Percentiles rank a stretch among this genome's conserved stretches.
Evolutionary conservation across 1,140 invertebrate species (phyloP).

Genomic region (Drosophila triauraria): DNA sequence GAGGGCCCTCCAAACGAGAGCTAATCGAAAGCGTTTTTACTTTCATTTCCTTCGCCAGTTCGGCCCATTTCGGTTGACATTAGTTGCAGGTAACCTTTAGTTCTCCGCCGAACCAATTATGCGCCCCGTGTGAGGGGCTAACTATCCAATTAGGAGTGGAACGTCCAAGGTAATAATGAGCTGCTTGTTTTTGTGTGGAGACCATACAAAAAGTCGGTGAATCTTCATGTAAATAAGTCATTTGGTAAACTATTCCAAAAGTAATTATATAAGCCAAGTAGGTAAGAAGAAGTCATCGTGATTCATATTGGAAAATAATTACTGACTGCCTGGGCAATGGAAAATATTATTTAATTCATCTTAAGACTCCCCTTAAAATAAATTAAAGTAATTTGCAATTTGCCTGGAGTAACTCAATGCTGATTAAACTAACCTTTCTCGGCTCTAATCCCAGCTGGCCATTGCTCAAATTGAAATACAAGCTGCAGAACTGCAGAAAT

Average conservation of each 20-base stretch:
- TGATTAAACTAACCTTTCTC: constrained; percentile 8
- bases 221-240: constrained; percentile 17
- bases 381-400: neutral
- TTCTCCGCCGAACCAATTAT: constrained; percentile 39
- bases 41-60: constrained; percentile 50
- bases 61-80: constrained; percentile 47
- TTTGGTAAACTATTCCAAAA: constrained; percentile 12
- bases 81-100: constrained; percentile 58
- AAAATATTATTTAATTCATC: neutral
- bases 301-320: neutral
- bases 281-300: too few species aligned
- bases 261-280: neutral
- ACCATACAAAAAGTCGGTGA: neutral
- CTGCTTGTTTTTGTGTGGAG: neutral
- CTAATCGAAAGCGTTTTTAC: constrained; percentile 61
- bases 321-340: neutral
- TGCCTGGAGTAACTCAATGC: constrained; percentile 7
- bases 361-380: neutral
- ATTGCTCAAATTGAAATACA: constrained; percentile 44
- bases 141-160: constrained; percentile 46
- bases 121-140: constrained; percentile 3
- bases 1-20: constrained; percentile 31
- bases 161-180: constrained; percentile 29
- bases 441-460: constrained; percentile 37
- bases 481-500: constrained; percentile 6